Percentiles rank a stretch among this genome's conserved stretches.
phyloP scores from a whole-genome alignment of 2,797 vertebrate genomes.

The Oreonectes daqikongensis region DNA sequence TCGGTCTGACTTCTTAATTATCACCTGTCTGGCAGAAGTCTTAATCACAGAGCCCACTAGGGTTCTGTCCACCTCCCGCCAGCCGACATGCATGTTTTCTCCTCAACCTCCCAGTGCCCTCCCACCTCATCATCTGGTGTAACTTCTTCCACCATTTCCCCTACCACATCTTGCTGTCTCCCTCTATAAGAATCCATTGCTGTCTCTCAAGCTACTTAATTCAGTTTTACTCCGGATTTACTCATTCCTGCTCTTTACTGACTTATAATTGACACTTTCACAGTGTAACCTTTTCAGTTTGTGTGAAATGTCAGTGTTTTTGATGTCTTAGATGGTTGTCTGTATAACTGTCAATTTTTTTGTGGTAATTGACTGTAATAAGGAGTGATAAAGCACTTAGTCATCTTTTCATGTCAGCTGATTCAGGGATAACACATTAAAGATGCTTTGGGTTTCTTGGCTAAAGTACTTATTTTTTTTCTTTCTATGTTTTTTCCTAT shows the following conservation, averaged over 20 bases:
- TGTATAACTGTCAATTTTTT: neutral
- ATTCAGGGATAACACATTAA: neutral
- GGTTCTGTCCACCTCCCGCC: slow-evolving; percentile 35
- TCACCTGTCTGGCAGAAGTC: slow-evolving; percentile 66
- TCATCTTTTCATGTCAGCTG: slow-evolving; percentile 2
- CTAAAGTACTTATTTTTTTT: slow-evolving; percentile 16
- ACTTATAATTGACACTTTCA: slow-evolving; percentile 18
- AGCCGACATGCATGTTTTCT: slow-evolving; percentile 28
- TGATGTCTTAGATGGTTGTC: neutral
- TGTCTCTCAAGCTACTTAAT: slow-evolving; percentile 17
- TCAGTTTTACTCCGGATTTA: slow-evolving; percentile 15
- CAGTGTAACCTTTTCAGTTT: slow-evolving; percentile 13
- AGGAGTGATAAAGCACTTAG: neutral
- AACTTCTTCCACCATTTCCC: slow-evolving; percentile 23
- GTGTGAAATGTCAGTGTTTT: slow-evolving; percentile 18
- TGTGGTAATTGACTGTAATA: slow-evolving; percentile 7
- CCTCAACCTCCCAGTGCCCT: slow-evolving; percentile 11
- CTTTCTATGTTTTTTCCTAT: slow-evolving; percentile 11
- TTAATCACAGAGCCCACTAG: slow-evolving; percentile 68
- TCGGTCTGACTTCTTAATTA: slow-evolving; percentile 69
- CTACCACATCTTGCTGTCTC: slow-evolving; percentile 47
- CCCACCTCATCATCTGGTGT: slow-evolving; percentile 27
- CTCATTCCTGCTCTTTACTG: slow-evolving; percentile 5
- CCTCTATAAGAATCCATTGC: slow-evolving; percentile 5
- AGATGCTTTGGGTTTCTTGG: neutral